These are phyloP conservation scores for Apamea epomidion DNA, from an alignment of 2,888 invertebrate species.

Conservation along the genomic window DNA sequence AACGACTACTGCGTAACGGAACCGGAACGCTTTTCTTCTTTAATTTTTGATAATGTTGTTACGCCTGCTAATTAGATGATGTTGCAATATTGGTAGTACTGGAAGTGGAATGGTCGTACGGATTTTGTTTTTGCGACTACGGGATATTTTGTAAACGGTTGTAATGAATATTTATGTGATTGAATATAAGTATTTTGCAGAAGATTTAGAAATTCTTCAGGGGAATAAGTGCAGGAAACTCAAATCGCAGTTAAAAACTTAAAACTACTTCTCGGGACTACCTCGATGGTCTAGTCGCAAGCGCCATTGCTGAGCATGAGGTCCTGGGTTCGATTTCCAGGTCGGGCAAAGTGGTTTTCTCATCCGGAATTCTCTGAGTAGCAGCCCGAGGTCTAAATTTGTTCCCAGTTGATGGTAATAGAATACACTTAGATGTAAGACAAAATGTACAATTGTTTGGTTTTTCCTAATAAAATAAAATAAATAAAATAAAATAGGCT, in stretches of 20 bases:
- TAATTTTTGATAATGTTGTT: conserved; percentile 26
- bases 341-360: not conserved
- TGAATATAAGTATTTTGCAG: conserved; percentile 16
- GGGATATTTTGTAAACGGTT: conserved; percentile 30
- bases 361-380: not conserved
- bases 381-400: not conserved
- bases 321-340: not conserved
- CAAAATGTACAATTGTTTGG: too few relatives aligned
- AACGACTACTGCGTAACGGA: conserved; percentile 40
- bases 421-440: too few relatives aligned
- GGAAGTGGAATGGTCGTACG: conserved; percentile 12
- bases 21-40: conserved; percentile 43
- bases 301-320: too few relatives aligned
- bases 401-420: not conserved
- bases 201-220: not conserved
- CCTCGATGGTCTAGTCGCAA: not conserved
- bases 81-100: conserved; percentile 35
- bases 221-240: not conserved
- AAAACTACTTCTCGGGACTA: not conserved
- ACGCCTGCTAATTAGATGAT: conserved; percentile 33
- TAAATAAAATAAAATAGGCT: too few relatives aligned
- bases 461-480: too few relatives aligned
- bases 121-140: conserved; percentile 23
- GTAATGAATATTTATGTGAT: conserved; percentile 32
- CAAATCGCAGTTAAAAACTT: not conserved